Conservation (phyloP, 1,140 invertebrate genomes). For the Arion vulgaris region DNA sequence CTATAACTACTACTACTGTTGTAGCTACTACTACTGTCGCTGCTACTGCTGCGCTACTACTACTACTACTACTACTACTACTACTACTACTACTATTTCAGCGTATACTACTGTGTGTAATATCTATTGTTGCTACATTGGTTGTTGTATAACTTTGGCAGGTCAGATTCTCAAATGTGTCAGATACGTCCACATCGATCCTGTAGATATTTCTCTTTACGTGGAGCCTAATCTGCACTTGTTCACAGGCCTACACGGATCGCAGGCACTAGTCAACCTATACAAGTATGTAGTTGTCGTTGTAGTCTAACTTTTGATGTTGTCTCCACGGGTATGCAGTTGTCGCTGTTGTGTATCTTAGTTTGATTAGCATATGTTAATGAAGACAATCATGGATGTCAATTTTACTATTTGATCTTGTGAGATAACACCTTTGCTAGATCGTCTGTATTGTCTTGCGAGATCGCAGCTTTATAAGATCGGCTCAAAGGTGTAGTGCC, state of each 20-base stretch:
- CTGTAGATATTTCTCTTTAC: neutral
- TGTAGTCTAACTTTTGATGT: too few relatives aligned
- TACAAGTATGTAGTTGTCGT: constrained; percentile 19
- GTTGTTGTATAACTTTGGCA: neutral
- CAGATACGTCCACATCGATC: constrained; percentile 14
- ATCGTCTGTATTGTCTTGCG: too few relatives aligned
- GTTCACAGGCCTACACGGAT: neutral
- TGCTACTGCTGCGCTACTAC: constrained; percentile 32
- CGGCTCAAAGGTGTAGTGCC: too few relatives aligned
- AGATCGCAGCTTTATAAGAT: too few relatives aligned
- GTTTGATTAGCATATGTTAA: too few relatives aligned
- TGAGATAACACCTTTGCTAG: too few relatives aligned
- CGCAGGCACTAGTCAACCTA: constrained; percentile 1
- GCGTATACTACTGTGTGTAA: neutral
- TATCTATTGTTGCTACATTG: neutral
- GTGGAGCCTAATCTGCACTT: constrained; percentile 28
- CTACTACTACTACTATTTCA: constrained; percentile 27
- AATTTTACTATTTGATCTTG: too few relatives aligned
- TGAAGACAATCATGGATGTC: too few relatives aligned
- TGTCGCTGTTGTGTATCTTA: too few relatives aligned
- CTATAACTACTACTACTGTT: constrained; percentile 19
- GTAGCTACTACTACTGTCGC: constrained; percentile 28
- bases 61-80: constrained; percentile 34
- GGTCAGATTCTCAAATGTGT: neutral
- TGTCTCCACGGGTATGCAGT: too few relatives aligned